Base-by-base conservation (phyloP, 1,140 invertebrate genomes). In the Apolygus lucorum region DNA sequence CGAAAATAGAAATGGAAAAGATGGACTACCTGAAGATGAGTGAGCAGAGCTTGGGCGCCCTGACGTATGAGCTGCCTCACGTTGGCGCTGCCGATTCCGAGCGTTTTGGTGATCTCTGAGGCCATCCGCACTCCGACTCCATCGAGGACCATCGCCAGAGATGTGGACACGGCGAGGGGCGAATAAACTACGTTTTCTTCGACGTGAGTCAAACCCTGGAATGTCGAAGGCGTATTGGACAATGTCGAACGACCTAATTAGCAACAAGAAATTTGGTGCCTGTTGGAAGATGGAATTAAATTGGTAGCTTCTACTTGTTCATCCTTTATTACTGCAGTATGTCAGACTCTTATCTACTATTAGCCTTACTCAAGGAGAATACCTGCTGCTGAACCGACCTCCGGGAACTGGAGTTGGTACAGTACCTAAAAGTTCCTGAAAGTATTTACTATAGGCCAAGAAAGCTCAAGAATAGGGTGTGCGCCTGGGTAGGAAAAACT, bases 131-230 rank as follows among this genome's bases (percentile, higher is more conserved):
- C 73, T 13, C 72, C 69, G 1, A 75, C 52, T 11, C 72, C 74
- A 63, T 78, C 77, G 54, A 77, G 65, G 28, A 76, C 70, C 71
- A 78, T 76, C 1, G 75, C 75, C 1, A 77, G 26, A 64, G 71
- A 76, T 22, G 73, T 74, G 0, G 77, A 71, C n/a, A 77, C 64
- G 17, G 75, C 76, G 27, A 77, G 76, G 13, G 77, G 76, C 0
- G 76, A 71, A 34, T 76, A 70, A 1, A 78, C 74, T 34, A 76
- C 29, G 66, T 78, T 77, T 17, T 75, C 75, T 59, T 68, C 26
- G 22, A 66, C 71, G 11, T 62, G 64, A 42, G 59, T 59, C n/a
- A 73, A 29, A 13, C 68, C 70, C 72, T 73, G 25, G 14, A 49
- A 22, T 59, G 34, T 11, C 8, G 8, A 17, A 8, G 17, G 8